These are phyloP conservation scores for Parnassius mnemosyne DNA, from an alignment of 2,888 invertebrate species.

Conservation along the genomic window DNA sequence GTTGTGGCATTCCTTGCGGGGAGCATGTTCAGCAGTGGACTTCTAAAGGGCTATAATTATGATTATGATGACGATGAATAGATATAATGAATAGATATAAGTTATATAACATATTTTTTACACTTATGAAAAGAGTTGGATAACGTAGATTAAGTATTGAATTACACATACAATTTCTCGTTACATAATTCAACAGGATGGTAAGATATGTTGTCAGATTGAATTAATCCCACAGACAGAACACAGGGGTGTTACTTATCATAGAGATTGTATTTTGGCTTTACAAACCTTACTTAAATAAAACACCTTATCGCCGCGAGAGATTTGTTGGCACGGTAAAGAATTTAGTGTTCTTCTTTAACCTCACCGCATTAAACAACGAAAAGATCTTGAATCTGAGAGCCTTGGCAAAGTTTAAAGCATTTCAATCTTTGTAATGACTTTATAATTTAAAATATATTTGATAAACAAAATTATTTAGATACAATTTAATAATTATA, in stretches of 20 bases:
- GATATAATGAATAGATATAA: too few species aligned
- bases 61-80: too few species aligned
- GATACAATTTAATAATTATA: too few species aligned
- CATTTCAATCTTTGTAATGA: too few species aligned
- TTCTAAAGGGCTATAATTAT: too few species aligned
- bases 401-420: too few species aligned
- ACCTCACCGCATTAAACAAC: slow-evolving; percentile 10
- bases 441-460: too few species aligned
- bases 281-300: slow-evolving; percentile 17
- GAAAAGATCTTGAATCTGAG: background rate
- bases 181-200: slow-evolving; percentile 15
- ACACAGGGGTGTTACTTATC: slow-evolving; percentile 8
- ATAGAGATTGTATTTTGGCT: slow-evolving; percentile 13
- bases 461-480: too few species aligned
- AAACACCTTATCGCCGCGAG: slow-evolving; percentile 14
- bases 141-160: slow-evolving; percentile 1
- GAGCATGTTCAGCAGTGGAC: too few species aligned
- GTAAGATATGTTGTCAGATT: slow-evolving; percentile 15
- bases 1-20: too few species aligned
- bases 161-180: slow-evolving; percentile 11
- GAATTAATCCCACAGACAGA: background rate
- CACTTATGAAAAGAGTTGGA: too few species aligned
- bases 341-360: slow-evolving; percentile 19
- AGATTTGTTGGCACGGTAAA: slow-evolving; percentile 19
- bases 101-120: background rate